Conservation (phyloP, 2,888 invertebrate genomes). For the Coenonympha arcania region DNA sequence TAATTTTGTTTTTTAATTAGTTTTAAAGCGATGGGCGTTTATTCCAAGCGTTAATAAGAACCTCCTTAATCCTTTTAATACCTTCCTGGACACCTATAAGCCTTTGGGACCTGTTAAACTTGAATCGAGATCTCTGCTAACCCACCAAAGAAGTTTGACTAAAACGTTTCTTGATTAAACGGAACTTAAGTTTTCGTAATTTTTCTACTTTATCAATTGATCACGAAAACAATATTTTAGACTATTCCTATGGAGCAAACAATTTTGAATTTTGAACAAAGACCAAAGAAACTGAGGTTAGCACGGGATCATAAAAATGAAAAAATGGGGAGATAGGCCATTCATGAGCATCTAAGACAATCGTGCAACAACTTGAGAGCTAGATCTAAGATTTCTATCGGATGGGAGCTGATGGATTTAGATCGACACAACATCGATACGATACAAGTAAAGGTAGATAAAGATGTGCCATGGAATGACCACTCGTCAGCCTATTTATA, state of each 20-base stretch:
- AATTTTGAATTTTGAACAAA: too few relatives aligned
- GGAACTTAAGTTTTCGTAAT: neutral
- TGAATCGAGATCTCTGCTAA: neutral
- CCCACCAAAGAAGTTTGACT: neutral
- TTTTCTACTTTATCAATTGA: too few relatives aligned
- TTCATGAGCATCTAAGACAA: constrained; percentile 12
- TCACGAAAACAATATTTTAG: too few relatives aligned
- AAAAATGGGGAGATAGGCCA: constrained; percentile 11
- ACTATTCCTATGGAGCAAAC: too few relatives aligned
- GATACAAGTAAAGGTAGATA: too few relatives aligned
- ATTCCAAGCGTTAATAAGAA: constrained; percentile 47
- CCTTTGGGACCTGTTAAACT: neutral
- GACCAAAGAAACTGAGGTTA: neutral
- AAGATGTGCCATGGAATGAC: constrained; percentile 29
- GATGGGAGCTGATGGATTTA: constrained; percentile 21
- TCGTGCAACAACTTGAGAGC: constrained; percentile 21
- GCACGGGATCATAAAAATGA: constrained; percentile 11
- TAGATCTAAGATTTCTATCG: constrained; percentile 10
- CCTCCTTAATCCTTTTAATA: constrained; percentile 37
- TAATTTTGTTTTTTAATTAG: constrained; percentile 42
- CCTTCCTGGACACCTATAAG: constrained; percentile 6
- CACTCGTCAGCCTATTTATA: constrained; percentile 28
- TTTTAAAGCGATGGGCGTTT: constrained; percentile 50
- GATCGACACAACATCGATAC: constrained; percentile 13
- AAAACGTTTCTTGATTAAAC: neutral